These are phyloP conservation scores for Grapholita molesta DNA, from an alignment of 1,140 invertebrate species.

Conservation along the genomic window DNA sequence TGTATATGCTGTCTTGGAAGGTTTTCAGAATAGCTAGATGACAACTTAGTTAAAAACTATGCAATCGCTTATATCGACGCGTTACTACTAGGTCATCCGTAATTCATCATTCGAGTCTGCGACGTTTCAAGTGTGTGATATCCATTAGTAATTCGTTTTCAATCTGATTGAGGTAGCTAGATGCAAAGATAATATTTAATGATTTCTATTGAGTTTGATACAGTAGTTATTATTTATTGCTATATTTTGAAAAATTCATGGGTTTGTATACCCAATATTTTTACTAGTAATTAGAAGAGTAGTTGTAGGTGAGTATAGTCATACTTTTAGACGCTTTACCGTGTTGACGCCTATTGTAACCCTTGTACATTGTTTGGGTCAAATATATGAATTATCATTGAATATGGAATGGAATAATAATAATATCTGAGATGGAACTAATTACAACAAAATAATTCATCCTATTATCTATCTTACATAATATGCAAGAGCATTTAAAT, in stretches of 20 bases:
- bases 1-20: constrained; percentile 62
- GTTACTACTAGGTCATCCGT: constrained; percentile 41
- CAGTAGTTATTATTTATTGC: constrained; percentile 71
- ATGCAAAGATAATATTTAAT: constrained; percentile 46
- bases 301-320: constrained; percentile 58
- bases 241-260: constrained; percentile 40
- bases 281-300: constrained; percentile 58
- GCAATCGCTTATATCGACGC: constrained; percentile 28
- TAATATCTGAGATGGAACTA: background rate
- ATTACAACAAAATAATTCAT: background rate
- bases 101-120: constrained; percentile 52
- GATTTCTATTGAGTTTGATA: constrained; percentile 50
- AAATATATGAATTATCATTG: background rate
- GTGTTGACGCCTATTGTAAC: constrained; percentile 50
- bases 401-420: too few relatives aligned
- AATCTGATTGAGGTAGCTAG: constrained; percentile 68
- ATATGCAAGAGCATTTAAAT: background rate
- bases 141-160: constrained; percentile 52
- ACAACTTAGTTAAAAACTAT: constrained; percentile 44
- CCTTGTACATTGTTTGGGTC: constrained; percentile 18
- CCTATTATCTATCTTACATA: background rate
- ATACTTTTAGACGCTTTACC: constrained; percentile 67
- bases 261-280: constrained; percentile 63
- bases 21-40: constrained; percentile 53
- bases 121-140: constrained; percentile 71